These are phyloP conservation scores for Pteronotus mesoamericanus DNA, from an alignment of 2,797 vertebrate genomes.

Conservation along the genomic window DNA sequence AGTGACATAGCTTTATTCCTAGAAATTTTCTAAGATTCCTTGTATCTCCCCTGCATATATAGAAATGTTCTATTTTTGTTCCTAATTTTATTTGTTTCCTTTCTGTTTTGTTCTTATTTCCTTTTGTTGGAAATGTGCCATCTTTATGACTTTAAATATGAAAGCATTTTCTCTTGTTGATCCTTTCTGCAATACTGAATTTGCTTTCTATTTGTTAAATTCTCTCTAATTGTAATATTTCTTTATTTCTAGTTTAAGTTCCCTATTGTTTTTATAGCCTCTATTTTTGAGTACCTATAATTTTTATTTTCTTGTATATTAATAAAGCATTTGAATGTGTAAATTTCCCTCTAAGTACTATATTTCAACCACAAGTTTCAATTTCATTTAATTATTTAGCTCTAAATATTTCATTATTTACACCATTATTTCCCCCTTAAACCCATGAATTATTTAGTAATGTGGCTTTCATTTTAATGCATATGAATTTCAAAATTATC, in stretches of 20 bases:
- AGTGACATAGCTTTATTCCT: neutral
- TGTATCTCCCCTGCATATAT: neutral
- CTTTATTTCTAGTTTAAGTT: neutral
- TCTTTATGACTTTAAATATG: neutral
- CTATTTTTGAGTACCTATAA: neutral
- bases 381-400: neutral
- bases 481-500: neutral
- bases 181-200: neutral
- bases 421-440: neutral
- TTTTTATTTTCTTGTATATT: neutral
- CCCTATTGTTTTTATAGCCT: neutral
- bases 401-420: neutral
- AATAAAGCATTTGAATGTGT: neutral
- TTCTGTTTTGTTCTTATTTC: neutral
- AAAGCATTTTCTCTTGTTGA: neutral
- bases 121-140: neutral
- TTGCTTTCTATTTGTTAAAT: neutral
- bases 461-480: neutral
- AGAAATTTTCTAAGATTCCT: neutral
- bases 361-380: neutral
- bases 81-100: neutral
- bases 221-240: neutral
- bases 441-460: neutral
- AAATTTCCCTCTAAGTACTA: neutral
- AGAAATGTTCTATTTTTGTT: neutral